Percentiles rank a stretch among this genome's conserved stretches.
These are phyloP conservation scores for Ethmia dodecea DNA, from an alignment of 2,888 invertebrate genomes.

Conservation along the genomic window DNA sequence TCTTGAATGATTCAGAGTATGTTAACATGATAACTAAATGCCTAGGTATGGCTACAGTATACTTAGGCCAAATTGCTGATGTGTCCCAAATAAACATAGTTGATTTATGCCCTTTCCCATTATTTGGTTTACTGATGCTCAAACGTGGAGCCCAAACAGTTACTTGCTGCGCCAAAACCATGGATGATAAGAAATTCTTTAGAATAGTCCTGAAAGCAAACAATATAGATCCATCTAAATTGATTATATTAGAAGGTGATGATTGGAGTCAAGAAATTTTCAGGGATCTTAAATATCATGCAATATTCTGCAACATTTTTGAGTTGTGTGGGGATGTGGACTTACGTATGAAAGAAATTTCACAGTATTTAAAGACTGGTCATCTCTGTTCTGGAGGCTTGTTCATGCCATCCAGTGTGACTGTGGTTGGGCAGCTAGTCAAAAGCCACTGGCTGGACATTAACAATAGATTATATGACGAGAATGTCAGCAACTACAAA, in stretches of 20 bases:
- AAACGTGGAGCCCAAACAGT: conserved; percentile 64
- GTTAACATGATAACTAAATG: conserved; percentile 51
- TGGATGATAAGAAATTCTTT: conserved; percentile 57
- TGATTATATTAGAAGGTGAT: conserved; percentile 51
- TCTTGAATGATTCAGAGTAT: conserved; percentile 70
- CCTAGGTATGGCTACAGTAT: conserved; percentile 48
- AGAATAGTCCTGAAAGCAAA: conserved; percentile 57
- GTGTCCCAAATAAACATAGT: conserved; percentile 55
- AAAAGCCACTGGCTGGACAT: conserved; percentile 77
- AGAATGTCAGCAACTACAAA: conserved; percentile 71
- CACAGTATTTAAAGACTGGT: conserved; percentile 37
- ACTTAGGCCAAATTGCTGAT: conserved; percentile 52
- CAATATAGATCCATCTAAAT: conserved; percentile 44
- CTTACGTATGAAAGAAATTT: conserved; percentile 38
- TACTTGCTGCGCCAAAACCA: conserved; percentile 55
- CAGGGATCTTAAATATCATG: conserved; percentile 58
- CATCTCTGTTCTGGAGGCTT: conserved; percentile 61
- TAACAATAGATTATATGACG: conserved; percentile 76
- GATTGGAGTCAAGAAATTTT: conserved; percentile 40
- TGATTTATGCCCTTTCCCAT: conserved; percentile 80
- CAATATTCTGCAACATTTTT: conserved; percentile 73
- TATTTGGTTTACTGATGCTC: conserved; percentile 78
- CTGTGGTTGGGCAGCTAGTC: conserved; percentile 76
- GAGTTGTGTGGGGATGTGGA: conserved; percentile 78
- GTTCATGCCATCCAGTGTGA: conserved; percentile 71